Base-by-base conservation (phyloP, 1,140 invertebrate species). In the Camponotus pennsylvanicus region DNA sequence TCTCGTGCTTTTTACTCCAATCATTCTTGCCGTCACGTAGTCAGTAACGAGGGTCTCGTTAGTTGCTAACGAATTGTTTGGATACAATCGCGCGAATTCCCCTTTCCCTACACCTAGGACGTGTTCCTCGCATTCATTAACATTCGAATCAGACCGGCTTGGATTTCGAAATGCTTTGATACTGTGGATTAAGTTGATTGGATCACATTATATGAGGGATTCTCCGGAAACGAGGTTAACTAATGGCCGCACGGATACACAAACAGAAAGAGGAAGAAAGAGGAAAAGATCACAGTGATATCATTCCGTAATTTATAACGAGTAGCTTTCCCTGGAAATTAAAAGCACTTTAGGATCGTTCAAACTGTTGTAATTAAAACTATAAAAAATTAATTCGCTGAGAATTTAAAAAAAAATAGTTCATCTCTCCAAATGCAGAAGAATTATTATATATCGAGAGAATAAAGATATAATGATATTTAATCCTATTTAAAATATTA, bases 1-100 rank as follows among this genome's bases (percentile, higher is more conserved):
- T 76, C 11, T 52, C 61, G 21, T 42, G 64, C 37, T 75, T 57
- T 90, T 71, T 79, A 37, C 73, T 32, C 18, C 66, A 42, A 32
- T 52, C 57, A 42, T 69, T 86, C 70, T 82, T 84, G 69, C 66
- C 63, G 27, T 57, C 85, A 89, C 88, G 85, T 83, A 67, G 61
- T 59, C 21, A 2, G 63, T 90, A 90, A 89, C 88, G 88, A 90
- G 89, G 69, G 21, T 61, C 88, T 90, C 89, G 89, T 90, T 90
- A 90, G 88, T 79, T 85, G 32, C 89, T 90, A 90, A 90, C 89
- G 89, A 90, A 90, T 90, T 90, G 89, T 90, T 90, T 90, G 89
- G 89, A 87, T 76, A 87, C 88, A 89, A 90, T 90, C 85, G 84
- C 61, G 40, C 27, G 78, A 57, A 70, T 34, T 52, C 9, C 5